A percentile compares a stretch with the other conserved stretches of the same genome.
phyloP scores from a whole-genome alignment of 1,140 invertebrate species.

The Aphidius gifuensis region DNA sequence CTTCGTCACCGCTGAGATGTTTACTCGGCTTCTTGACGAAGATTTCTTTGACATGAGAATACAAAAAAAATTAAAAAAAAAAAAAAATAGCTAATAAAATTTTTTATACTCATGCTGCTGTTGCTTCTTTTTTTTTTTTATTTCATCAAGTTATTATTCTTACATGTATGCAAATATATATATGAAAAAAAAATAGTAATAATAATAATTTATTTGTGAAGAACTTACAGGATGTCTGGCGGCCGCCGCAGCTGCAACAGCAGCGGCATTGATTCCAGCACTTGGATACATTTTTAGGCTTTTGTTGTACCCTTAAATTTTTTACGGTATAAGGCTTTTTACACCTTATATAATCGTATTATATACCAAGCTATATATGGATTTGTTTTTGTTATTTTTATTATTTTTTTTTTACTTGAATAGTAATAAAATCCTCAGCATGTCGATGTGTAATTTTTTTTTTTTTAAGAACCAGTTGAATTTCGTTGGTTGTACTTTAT shows the following conservation, averaged over 20 bases:
- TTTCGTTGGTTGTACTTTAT: too few species aligned
- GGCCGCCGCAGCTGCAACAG: slow-evolving; percentile 59
- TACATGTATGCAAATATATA: too few species aligned
- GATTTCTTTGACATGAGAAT: neutral
- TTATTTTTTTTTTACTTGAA: too few species aligned
- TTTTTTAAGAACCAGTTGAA: too few species aligned
- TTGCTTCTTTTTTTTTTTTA: too few species aligned
- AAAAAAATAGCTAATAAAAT: slow-evolving; percentile 3
- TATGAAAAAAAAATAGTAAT: slow-evolving; percentile 6
- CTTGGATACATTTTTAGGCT: slow-evolving; percentile 56
- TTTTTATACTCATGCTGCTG: neutral
- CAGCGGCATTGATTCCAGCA: slow-evolving; percentile 63
- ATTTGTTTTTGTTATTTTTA: too few species aligned
- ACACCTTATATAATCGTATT: too few species aligned
- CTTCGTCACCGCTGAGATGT: too few species aligned
- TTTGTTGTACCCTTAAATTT: slow-evolving; percentile 8
- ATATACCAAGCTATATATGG: too few species aligned
- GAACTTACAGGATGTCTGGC: slow-evolving; percentile 61
- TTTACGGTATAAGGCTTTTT: neutral
- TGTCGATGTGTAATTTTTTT: too few species aligned
- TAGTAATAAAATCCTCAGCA: too few species aligned
- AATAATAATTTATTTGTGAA: neutral
- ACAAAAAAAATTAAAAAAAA: slow-evolving; percentile 6
- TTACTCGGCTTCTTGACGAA: too few species aligned
- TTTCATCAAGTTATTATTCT: neutral